These are phyloP conservation scores for Trachelus troglodyta DNA, from an alignment of 2,888 invertebrate genomes.

Conservation along the genomic window DNA sequence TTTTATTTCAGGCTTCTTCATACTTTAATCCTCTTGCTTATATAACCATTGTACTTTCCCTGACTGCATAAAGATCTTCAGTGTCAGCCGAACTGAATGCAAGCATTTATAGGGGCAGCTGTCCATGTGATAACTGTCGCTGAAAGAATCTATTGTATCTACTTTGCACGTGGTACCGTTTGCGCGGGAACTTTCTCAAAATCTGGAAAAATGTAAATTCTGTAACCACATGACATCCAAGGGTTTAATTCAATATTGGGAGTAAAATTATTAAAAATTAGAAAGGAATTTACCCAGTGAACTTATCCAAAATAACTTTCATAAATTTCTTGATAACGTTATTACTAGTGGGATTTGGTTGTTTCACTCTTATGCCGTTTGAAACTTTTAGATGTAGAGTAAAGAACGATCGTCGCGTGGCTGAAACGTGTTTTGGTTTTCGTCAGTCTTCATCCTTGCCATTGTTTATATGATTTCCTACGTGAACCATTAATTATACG, in stretches of 20 bases:
- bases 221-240: neutral
- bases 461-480: neutral
- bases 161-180: neutral
- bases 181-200: neutral
- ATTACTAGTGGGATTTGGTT: neutral
- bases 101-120: neutral
- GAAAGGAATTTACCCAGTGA: neutral
- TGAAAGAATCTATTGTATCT: neutral
- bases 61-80: neutral
- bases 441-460: neutral
- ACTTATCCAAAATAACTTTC: neutral
- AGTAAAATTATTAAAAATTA: neutral
- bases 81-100: neutral
- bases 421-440: neutral
- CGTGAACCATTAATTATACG: constrained; percentile 1
- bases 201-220: neutral
- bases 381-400: neutral
- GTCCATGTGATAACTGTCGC: neutral
- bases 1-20: neutral
- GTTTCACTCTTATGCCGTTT: neutral
- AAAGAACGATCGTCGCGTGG: neutral
- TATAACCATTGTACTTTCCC: neutral
- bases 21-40: neutral
- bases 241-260: neutral
- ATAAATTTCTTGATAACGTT: neutral